Base-by-base conservation (phyloP, 30 jellyfish, hydroid and myxozoan genomes). In the Cassiopea andromeda region DNA sequence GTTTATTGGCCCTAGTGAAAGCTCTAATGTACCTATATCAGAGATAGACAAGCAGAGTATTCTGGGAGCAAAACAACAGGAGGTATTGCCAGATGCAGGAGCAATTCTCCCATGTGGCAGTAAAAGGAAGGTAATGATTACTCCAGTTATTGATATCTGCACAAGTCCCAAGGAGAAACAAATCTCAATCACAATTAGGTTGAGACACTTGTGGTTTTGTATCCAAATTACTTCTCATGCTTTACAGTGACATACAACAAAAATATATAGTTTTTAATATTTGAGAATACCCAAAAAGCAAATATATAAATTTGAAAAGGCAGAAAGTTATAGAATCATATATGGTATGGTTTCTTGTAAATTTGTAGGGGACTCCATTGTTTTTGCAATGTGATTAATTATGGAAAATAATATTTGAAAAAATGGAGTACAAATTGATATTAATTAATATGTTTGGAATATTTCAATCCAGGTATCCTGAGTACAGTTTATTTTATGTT, bases 31-130 rank as follows among this genome's bases (percentile, higher is more conserved):
- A 64, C 73, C 73, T 9, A 14, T 64, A 17, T 5, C 73, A 9
- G 73, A 64, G 43, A 64, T 64, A 4, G 73, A 64, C 73, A 64
- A 14, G 1, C 72, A 78, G 87, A 58, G n/a, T 73, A 14, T 73
- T 14, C 15, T 43, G 19, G 59, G 54, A 73, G 57, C 59, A 73
- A 73, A 43, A 13, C 18, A 7, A 73, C 7, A 13, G 19, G 44
- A 43, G 7, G 19, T 58, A 13, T 44, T 27, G 8, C 43, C 15
- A 17, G 27, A 14, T 64, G 43, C 6, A 4, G 73, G 43, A 64
- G 73, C 27, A 64, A 17, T 4, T 4, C 2, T 27, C 2, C 73
- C 43, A 13, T 13, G 73, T 17, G 68, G 8, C 0, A 58, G 14
- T 7, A 58, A 58, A 58, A 58, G 14, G 68, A 6, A 58, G 14